phyloP scores from a whole-genome alignment of 1,140 invertebrate genomes.

The Amyelois transitella region DNA sequence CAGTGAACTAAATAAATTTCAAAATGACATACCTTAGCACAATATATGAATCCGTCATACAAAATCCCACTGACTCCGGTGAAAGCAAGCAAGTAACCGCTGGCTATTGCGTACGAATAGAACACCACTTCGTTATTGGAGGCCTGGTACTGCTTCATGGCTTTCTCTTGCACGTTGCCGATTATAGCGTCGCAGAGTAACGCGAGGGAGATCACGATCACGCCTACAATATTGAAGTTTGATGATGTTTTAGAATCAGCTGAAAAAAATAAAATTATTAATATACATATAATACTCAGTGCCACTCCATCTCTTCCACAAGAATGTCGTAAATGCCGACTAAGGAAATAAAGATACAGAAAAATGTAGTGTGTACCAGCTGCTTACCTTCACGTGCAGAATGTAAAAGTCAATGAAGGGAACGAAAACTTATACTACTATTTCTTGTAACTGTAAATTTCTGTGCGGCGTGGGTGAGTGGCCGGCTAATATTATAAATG shows the following conservation, averaged over 20 bases:
- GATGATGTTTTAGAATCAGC: conserved; percentile 93
- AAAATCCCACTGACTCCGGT: conserved; percentile 85
- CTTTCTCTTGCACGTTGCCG: conserved; percentile 97
- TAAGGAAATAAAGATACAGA: not conserved
- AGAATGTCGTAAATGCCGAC: not conserved
- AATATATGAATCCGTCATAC: conserved; percentile 84
- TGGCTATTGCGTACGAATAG: conserved; percentile 94
- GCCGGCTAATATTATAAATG: no score
- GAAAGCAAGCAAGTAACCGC: conserved; percentile 87
- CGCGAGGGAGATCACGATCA: conserved; percentile 90
- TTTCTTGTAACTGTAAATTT: no score
- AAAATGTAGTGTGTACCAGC: no score
- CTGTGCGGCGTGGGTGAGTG: no score
- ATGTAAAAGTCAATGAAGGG: no score
- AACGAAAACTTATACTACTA: no score
- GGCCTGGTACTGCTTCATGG: conserved; percentile 88
- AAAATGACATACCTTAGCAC: conserved; percentile 78
- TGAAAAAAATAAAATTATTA: conserved; percentile 54
- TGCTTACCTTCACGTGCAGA: no score
- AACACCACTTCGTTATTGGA: conserved; percentile 94
- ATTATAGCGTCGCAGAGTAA: conserved; percentile 94
- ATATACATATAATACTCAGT: not conserved
- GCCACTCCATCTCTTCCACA: no score
- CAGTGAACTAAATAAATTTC: no score
- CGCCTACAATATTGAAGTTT: conserved; percentile 88